Evolutionary conservation across 2,113 vertebrate genomes (phyloP).

Genomic region (Silurus asotus): DNA sequence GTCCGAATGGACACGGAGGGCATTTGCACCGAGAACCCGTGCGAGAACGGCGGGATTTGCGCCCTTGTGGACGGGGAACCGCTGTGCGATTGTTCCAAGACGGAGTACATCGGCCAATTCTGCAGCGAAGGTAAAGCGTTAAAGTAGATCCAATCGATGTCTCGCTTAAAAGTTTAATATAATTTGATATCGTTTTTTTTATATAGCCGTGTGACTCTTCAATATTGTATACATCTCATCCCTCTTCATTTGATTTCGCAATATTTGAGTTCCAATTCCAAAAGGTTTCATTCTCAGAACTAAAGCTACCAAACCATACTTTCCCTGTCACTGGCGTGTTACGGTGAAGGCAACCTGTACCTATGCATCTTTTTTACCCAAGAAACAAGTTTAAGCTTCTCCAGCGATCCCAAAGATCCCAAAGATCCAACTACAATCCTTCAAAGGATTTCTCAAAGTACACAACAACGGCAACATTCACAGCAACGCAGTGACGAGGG

Average conservation of each 20-base stretch:
- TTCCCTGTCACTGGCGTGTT: background rate
- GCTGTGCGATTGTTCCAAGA: slow-evolving; percentile 92
- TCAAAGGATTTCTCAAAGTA: background rate
- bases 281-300: background rate
- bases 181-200: background rate
- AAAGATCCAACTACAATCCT: background rate
- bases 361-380: background rate
- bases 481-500: background rate
- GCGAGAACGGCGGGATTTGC: slow-evolving; percentile 94
- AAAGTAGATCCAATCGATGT: background rate
- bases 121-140: slow-evolving; percentile 92
- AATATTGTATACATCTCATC: background rate
- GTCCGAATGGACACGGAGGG: slow-evolving; percentile 88
- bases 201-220: background rate
- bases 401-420: background rate
- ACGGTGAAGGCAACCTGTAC: too few species aligned
- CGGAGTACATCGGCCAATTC: slow-evolving; percentile 87
- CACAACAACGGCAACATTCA: background rate
- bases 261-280: background rate
- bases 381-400: background rate
- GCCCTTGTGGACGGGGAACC: slow-evolving; percentile 85
- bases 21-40: slow-evolving; percentile 86
- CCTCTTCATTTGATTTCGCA: background rate
- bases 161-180: background rate
- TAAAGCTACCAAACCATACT: background rate